Base-by-base conservation (phyloP, 2,888 invertebrate genomes). In the Dasysyrphus tricinctus region DNA sequence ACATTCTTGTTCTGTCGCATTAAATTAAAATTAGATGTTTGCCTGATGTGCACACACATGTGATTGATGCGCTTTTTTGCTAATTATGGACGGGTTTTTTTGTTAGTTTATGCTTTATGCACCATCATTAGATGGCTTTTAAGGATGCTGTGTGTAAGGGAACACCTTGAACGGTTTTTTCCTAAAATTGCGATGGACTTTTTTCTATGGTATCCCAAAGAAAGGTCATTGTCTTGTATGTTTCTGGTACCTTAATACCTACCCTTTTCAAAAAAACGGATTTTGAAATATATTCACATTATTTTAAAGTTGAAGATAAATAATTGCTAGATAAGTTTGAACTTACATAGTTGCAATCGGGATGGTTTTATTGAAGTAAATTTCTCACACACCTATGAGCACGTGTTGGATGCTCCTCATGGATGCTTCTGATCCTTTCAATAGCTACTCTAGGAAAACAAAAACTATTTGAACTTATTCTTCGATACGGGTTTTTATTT, bases 41-140 rank as follows among this genome's bases (percentile, higher is more conserved):
- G 51, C 19, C 51, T 54, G 14, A 3, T 57, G 51, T 74, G 70
- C 59, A 82, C 49, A 82, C 49, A 72, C 78, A 54, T 78, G 77
- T 86, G 86, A 86, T 86, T 82, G 86, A 86, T 86, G 86, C 86
- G 78, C 82, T 79, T 75, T 74, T 86, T 75, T 70, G 75, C 86
- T 79, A 82, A 86, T 86, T 86, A 82, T 24, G 47, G 75, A 82
- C 86, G 63, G 72, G 86, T 86, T 82, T 24, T 84, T 49, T 51
- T 65, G 67, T 49, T 47, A 44, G 49, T 14, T 37, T 29, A 29
- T 65, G 32, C 1, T 37, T 59, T 49, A 9, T 54, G 69, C 37
- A 69, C 54, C 73, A 63, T 81, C 81, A 77, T 86, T 86, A 74
- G 82, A 54, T 56, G 19, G 49, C 24, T 57, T 39, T 73, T 74